A percentile compares a stretch with the other conserved stretches of the same genome.
phyloP scores from a whole-genome alignment of 2,113 vertebrate genomes.

The Myotis davidii region DNA sequence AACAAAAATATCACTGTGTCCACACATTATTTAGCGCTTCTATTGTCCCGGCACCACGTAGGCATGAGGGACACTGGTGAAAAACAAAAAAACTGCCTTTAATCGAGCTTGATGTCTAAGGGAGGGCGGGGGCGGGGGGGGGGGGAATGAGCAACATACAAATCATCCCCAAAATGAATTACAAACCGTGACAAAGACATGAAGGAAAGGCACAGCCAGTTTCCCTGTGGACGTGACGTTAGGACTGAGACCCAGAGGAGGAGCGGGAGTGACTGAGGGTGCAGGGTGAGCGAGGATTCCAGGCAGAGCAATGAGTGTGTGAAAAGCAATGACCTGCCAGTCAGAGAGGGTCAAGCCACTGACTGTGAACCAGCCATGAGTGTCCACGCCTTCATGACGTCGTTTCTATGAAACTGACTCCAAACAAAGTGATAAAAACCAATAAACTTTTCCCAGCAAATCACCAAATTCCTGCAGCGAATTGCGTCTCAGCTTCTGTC shows the following conservation, averaged over 20 bases:
- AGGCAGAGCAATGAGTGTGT: neutral
- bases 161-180: neutral
- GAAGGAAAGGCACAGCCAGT: neutral
- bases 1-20: neutral
- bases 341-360: neutral
- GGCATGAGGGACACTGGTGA: neutral
- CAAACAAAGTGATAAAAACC: neutral
- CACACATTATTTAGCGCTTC: neutral
- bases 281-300: neutral
- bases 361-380: neutral
- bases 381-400: neutral
- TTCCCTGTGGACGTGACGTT: neutral
- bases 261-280: rapidly evolving
- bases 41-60: rapidly evolving
- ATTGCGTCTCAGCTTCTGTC: neutral
- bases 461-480: conserved; percentile 16
- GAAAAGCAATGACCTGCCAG: neutral
- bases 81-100: neutral
- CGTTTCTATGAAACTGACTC: neutral
- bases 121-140: neutral
- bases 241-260: neutral
- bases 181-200: neutral
- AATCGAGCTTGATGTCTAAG: neutral
- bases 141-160: neutral
- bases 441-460: neutral